Conservation (phyloP, 2,113 vertebrate species). For the Scomber scombrus region DNA sequence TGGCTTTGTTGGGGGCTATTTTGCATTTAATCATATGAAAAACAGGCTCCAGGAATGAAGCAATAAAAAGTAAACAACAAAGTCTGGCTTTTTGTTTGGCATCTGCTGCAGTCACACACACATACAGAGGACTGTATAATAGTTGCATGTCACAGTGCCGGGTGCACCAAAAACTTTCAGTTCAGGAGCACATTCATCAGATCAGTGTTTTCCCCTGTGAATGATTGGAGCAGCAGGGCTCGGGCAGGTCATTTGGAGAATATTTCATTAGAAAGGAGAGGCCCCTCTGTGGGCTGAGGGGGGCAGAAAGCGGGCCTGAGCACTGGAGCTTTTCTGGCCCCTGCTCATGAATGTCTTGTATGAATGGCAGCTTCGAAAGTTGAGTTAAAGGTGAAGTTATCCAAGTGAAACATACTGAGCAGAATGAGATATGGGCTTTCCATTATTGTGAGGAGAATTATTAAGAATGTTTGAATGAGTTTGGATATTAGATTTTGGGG, state of each 20-base stretch:
- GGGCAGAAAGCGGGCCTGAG: background rate
- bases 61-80: background rate
- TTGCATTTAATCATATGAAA: background rate
- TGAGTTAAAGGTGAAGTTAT: background rate
- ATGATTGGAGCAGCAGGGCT: conserved; percentile 74
- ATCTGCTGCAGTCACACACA: background rate
- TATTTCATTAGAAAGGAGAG: conserved; percentile 82
- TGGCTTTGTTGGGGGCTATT: background rate
- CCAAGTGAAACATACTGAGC: background rate
- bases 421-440: background rate
- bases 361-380: conserved; percentile 53
- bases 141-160: background rate
- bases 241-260: conserved; percentile 79
- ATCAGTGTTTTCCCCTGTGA: conserved; percentile 79
- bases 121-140: background rate
- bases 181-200: conserved; percentile 74
- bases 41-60: background rate
- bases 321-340: conserved; percentile 31
- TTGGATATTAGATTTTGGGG: background rate
- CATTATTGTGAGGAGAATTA: background rate
- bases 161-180: conserved; percentile 15
- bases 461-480: no score
- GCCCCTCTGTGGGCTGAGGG: conserved; percentile 69
- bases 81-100: background rate
- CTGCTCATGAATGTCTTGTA: conserved; percentile 22